Conservation (phyloP, 2,888 invertebrate genomes). For the Eristalinus aeneus region DNA sequence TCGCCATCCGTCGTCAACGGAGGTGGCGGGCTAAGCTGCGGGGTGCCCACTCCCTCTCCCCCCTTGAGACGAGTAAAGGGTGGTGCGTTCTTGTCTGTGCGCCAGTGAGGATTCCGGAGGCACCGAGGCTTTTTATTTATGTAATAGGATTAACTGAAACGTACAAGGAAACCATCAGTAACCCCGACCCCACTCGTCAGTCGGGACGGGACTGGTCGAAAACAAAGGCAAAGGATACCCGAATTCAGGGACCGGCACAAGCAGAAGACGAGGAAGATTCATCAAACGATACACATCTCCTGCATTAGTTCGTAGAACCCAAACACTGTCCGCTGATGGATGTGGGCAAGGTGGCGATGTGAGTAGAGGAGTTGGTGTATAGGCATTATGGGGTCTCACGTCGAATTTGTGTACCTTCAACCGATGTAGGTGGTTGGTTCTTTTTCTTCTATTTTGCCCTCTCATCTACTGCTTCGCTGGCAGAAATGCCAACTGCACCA, state of each 20-base stretch:
- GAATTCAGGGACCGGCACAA: slow-evolving; percentile 5
- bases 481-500: slow-evolving; percentile 35
- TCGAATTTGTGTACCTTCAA: slow-evolving; percentile 68
- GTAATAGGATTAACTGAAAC: slow-evolving; percentile 69
- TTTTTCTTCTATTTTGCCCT: background rate
- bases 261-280: slow-evolving; percentile 43
- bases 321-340: slow-evolving; percentile 61
- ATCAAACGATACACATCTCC: slow-evolving; percentile 59
- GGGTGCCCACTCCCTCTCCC: background rate
- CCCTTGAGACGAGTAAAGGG: background rate
- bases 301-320: slow-evolving; percentile 53
- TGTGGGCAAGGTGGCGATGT: slow-evolving; percentile 6
- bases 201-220: slow-evolving; percentile 48
- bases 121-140: slow-evolving; percentile 69
- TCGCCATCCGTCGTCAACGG: background rate
- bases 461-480: slow-evolving; percentile 9
- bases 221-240: slow-evolving; percentile 60
- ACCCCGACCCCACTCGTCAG: slow-evolving; percentile 15
- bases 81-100: slow-evolving; percentile 48
- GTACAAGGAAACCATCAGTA: slow-evolving; percentile 51
- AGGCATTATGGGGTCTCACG: slow-evolving; percentile 68
- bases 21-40: background rate
- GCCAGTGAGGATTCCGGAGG: slow-evolving; percentile 39
- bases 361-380: slow-evolving; percentile 21
- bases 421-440: slow-evolving; percentile 32